Conservation (phyloP, 2,797 vertebrate species). For the Enteromius afrohamiltoni region DNA sequence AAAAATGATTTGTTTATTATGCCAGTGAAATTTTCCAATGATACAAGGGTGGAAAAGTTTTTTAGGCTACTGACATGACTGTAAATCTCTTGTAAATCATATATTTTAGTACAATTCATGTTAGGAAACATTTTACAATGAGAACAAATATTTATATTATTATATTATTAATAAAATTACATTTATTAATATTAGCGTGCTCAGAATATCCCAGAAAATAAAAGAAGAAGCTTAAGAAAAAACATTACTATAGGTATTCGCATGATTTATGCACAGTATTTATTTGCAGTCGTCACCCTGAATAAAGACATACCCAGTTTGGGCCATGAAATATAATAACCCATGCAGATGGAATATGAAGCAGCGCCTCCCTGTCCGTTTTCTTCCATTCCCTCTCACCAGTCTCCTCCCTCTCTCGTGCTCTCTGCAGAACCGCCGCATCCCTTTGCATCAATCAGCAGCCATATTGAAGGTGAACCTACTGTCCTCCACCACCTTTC, state of each 20-base stretch:
- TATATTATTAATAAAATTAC: not conserved
- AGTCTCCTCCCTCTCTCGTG: conserved; percentile 63
- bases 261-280: not conserved
- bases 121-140: not conserved
- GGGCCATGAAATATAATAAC: conserved; percentile 35
- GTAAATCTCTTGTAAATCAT: not conserved
- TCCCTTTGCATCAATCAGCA: conserved; percentile 92
- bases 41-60: not conserved
- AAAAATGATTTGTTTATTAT: not conserved
- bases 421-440: conserved; percentile 83
- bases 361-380: conserved; percentile 22
- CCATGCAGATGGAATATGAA: conserved; percentile 24
- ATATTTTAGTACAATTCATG: not conserved
- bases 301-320: conserved; percentile 18
- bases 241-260: not conserved
- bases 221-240: not conserved
- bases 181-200: not conserved
- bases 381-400: conserved; percentile 36
- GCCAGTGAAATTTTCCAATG: not conserved
- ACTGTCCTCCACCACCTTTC: conserved; percentile 72
- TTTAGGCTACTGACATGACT: not conserved
- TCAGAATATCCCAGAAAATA: not conserved
- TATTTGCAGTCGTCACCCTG: not conserved
- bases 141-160: not conserved
- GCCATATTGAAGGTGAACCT: conserved; percentile 88